Percentiles rank a stretch among this genome's conserved stretches.
These are phyloP conservation scores for Columbina picui DNA, from an alignment of 2,113 vertebrate genomes.

Conservation along the genomic window DNA sequence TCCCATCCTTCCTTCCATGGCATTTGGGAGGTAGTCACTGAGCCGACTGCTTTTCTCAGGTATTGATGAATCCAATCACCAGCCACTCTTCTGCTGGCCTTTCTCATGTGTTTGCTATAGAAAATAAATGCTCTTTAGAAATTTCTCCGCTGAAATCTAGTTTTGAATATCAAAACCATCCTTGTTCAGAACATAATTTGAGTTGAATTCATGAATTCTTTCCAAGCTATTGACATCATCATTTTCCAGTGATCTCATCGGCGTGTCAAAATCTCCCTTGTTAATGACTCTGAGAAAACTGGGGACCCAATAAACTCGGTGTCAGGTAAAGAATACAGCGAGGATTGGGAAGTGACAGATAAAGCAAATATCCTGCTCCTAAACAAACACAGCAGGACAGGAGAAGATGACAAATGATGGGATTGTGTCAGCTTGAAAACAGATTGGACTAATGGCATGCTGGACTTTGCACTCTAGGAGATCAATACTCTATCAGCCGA, in stretches of 20 bases:
- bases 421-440: slow-evolving; percentile 80
- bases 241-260: background rate
- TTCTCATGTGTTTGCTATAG: fast-evolving
- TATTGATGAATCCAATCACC: background rate
- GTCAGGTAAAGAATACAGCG: slow-evolving; percentile 36
- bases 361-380: slow-evolving; percentile 77
- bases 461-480: slow-evolving; percentile 77
- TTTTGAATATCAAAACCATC: background rate
- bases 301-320: slow-evolving; percentile 24
- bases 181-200: background rate
- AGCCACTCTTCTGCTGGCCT: background rate
- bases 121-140: background rate
- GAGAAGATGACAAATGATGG: slow-evolving; percentile 87
- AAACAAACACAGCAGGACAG: slow-evolving; percentile 90
- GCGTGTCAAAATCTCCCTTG: slow-evolving; percentile 30
- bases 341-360: slow-evolving; percentile 73
- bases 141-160: background rate
- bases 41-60: background rate
- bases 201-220: background rate
- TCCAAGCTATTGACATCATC: background rate
- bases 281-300: slow-evolving; percentile 69
- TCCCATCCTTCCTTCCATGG: background rate
- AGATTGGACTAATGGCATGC: slow-evolving; percentile 76
- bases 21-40: background rate
- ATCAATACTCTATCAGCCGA: slow-evolving; percentile 78